Percentiles rank a stretch among this genome's conserved stretches.
These are phyloP conservation scores for Peromyscus attwateri DNA, from an alignment of 2,797 vertebrate genomes.

Conservation along the genomic window DNA sequence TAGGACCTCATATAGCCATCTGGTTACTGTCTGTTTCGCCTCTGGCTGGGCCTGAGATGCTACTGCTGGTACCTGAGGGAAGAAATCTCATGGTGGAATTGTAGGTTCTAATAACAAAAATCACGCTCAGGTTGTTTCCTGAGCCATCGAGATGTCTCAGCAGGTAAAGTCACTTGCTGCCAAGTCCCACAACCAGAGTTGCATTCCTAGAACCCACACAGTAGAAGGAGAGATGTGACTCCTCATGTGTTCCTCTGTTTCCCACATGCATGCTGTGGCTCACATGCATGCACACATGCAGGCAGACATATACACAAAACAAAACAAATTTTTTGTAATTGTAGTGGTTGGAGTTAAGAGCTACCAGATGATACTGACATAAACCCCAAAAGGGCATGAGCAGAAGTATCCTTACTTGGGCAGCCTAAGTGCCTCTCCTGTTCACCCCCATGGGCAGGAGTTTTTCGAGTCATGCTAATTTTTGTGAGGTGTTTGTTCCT, in stretches of 20 bases:
- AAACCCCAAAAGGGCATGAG: neutral
- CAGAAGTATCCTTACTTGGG: conserved; percentile 15
- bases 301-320: neutral
- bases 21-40: conserved; percentile 16
- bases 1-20: conserved; percentile 1
- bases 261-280: neutral
- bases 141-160: neutral
- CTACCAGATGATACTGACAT: conserved; percentile 23
- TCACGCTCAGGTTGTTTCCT: conserved; percentile 39
- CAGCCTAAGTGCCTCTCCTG: neutral
- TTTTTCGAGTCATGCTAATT: neutral
- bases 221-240: neutral
- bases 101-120: conserved; percentile 50
- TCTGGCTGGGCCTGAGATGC: conserved; percentile 23
- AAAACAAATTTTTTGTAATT: neutral
- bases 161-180: neutral
- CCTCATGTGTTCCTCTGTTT: neutral
- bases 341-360: neutral
- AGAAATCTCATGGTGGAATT: conserved; percentile 54
- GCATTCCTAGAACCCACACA: neutral
- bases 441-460: neutral
- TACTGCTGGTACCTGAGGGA: neutral
- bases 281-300: neutral
- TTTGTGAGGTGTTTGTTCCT: conserved; percentile 17
- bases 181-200: neutral